Percentiles rank a stretch among this genome's conserved stretches.
Evolutionary conservation across 1,140 invertebrate species (phyloP).

Genomic region (Zaprionus inermis): DNA sequence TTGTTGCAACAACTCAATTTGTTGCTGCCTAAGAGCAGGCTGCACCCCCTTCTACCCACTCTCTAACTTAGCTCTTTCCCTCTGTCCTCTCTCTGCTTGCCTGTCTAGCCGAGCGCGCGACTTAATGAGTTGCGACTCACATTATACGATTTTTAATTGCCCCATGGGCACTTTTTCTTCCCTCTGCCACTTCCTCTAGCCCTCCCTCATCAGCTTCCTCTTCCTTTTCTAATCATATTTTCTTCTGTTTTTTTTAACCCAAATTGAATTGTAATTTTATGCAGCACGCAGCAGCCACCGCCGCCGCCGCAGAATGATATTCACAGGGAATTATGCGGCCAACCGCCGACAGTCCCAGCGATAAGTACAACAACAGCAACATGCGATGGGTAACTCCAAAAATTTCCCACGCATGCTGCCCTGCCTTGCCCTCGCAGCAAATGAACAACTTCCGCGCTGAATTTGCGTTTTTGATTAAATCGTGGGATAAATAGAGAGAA

Average conservation of each 20-base stretch:
- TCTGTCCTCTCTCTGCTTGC: not conserved
- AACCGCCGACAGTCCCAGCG: constrained; percentile 55
- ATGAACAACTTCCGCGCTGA: constrained; percentile 67
- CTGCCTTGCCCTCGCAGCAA: constrained; percentile 37
- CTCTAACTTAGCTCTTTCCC: not conserved
- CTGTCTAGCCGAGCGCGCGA: constrained; percentile 11
- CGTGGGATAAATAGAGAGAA: constrained; percentile 71
- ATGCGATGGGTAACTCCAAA: constrained; percentile 17
- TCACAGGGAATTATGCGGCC: constrained; percentile 79
- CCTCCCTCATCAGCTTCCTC: not conserved
- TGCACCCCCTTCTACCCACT: not conserved
- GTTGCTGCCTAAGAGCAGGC: constrained; percentile 6
- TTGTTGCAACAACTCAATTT: constrained; percentile 67
- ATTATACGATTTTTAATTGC: constrained; percentile 69
- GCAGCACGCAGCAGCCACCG: constrained; percentile 62
- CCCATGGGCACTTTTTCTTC: constrained; percentile 10
- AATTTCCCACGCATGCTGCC: constrained; percentile 72
- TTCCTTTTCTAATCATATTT: constrained; percentile 9
- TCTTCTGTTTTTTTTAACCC: constrained; percentile 33
- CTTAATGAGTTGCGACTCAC: constrained; percentile 59
- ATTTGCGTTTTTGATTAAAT: constrained; percentile 83
- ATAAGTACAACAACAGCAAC: constrained; percentile 10
- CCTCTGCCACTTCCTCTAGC: constrained; percentile 29
- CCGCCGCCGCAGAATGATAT: constrained; percentile 71
- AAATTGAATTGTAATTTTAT: constrained; percentile 78